phyloP scores from a whole-genome alignment of 2,888 invertebrate genomes.

The Zygothrica quintamaculata region DNA sequence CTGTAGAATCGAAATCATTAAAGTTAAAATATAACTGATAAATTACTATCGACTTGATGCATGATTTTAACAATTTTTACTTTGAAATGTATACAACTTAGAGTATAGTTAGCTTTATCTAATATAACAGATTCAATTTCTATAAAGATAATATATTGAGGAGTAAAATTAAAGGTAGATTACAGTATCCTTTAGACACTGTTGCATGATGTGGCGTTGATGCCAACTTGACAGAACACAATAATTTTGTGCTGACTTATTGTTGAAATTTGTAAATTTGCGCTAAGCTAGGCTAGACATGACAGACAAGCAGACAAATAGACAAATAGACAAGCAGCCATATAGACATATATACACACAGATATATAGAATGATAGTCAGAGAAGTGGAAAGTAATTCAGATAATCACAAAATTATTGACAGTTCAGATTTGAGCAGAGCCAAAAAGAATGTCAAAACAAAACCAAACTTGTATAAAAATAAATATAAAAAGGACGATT shows the following conservation, averaged over 20 bases:
- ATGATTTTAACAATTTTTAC: too few relatives aligned
- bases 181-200: slow-evolving; percentile 4
- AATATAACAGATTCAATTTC: too few relatives aligned
- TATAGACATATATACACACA: slow-evolving; percentile 12
- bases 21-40: too few relatives aligned
- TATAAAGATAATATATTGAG: too few relatives aligned
- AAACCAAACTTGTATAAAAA: not conserved
- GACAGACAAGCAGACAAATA: slow-evolving; percentile 20
- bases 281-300: slow-evolving; percentile 57
- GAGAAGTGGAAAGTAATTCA: slow-evolving; percentile 42
- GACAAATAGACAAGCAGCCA: slow-evolving; percentile 24
- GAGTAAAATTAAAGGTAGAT: not conserved
- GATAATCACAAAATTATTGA: slow-evolving; percentile 68
- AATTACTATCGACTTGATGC: too few relatives aligned
- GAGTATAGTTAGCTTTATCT: too few relatives aligned
- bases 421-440: slow-evolving; percentile 54
- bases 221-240: slow-evolving; percentile 48
- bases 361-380: slow-evolving; percentile 25
- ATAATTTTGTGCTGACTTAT: slow-evolving; percentile 77
- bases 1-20: too few relatives aligned
- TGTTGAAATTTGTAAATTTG: slow-evolving; percentile 78
- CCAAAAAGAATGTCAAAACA: slow-evolving; percentile 42
- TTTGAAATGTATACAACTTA: too few relatives aligned
- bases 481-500: slow-evolving; percentile 8
- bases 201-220: slow-evolving; percentile 9